Evolutionary conservation across 2,113 vertebrate genomes (phyloP), one percentile per base, ranked within the genome.

Genomic region (Toxostoma redivivum): DNA sequence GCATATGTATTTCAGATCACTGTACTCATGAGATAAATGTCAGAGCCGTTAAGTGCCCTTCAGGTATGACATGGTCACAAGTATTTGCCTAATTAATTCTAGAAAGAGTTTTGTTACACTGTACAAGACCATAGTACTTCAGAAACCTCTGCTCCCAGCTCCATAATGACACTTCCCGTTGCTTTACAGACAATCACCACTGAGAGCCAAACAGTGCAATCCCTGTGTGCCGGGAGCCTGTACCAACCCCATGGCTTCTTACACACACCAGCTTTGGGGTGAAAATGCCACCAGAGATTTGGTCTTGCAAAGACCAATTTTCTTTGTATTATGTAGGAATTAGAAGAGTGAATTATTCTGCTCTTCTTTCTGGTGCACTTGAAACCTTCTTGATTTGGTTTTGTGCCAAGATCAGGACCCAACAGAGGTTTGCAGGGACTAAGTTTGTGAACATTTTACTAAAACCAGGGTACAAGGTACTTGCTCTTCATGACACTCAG

Each of bases 11-110:
- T 96, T 56, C 80, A 53, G 17, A 66, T 81, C 61, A 8, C 83
- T 76, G 64, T 70, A 35, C 69, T 71, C 9, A 7, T 0, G 24
- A 91, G 95, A 88, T 92, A 96, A 42, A 95, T 91, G 81, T 94
- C 21, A 57, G 95, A 97, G 96, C 95, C 91, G 15, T 89, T 82
- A 97, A 97, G 94, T 97, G 96, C 96, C 96, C 96, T 97, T 95
- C 94, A 97, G 97, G 91, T 97, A 82, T 72, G 95, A 95, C 70
- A 74, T 69, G 87, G 84, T 90, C 86, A 64, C 79, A 90, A 92
- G 90, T 83, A 93, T 94, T 97, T 96, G 95, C 89, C 93, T 85
- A 92, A 92, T 85, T 80, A 94, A 91, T 94, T 86, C 0, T 73
- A 92, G 85, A 53, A 94, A 90, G 93, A 54, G 76, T 94, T 97